phyloP scores from a whole-genome alignment of 2,113 vertebrate genomes.

The Scytalopus superciliaris region DNA sequence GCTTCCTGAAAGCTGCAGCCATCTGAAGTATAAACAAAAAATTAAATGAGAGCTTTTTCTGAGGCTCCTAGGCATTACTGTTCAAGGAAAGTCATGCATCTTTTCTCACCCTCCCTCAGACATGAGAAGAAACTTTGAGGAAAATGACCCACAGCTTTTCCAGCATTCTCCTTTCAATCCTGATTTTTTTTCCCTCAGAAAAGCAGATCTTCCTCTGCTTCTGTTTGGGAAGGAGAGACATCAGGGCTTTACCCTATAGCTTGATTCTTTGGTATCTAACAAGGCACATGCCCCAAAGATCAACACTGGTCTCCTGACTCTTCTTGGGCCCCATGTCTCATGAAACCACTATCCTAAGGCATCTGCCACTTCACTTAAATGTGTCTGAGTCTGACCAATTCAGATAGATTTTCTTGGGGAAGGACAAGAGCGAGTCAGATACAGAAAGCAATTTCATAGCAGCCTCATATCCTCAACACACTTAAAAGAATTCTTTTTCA shows the following conservation, averaged over 20 bases:
- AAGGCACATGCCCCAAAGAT: neutral
- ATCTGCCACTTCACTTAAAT: neutral
- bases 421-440: neutral
- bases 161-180: neutral
- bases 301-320: neutral
- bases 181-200: neutral
- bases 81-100: neutral
- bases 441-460: neutral
- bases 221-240: neutral
- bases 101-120: neutral
- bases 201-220: neutral
- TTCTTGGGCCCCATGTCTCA: neutral
- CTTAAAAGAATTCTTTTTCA: neutral
- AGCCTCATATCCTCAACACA: neutral
- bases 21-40: neutral
- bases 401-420: fast-evolving
- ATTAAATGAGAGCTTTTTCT: neutral
- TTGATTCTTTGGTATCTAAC: neutral
- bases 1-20: neutral
- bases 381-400: neutral
- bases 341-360: neutral
- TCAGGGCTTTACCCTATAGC: neutral
- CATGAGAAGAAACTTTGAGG: neutral
- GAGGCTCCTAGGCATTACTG: neutral
- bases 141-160: neutral